These are phyloP conservation scores for Volucella zonaria DNA, from an alignment of 2,888 invertebrate species.

Conservation along the genomic window DNA sequence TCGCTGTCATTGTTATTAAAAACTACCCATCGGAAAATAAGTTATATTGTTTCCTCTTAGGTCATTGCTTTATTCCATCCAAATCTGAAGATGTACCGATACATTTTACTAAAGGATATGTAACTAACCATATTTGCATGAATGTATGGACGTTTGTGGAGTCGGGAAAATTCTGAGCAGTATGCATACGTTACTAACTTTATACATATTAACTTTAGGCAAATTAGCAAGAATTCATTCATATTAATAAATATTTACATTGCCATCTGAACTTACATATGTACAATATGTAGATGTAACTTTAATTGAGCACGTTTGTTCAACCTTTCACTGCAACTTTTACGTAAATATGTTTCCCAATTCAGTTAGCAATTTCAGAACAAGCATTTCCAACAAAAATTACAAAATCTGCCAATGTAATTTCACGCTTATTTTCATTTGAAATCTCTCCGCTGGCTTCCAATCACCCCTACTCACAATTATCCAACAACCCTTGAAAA, in stretches of 20 bases:
- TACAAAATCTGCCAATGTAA: conserved; percentile 66
- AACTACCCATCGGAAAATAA: too few relatives aligned
- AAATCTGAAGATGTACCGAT: too few relatives aligned
- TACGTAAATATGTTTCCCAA: conserved; percentile 45
- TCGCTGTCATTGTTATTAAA: not conserved
- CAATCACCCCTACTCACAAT: conserved; percentile 5
- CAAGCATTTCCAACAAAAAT: conserved; percentile 42
- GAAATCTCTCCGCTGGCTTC: conserved; percentile 19
- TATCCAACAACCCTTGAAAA: conserved; percentile 45
- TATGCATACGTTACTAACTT: too few relatives aligned
- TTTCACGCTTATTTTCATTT: conserved; percentile 69
- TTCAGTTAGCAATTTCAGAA: conserved; percentile 42
- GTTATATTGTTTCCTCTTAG: not conserved
- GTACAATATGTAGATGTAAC: too few relatives aligned
- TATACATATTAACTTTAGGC: too few relatives aligned
- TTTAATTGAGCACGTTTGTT: not conserved
- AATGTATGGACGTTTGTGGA: not conserved
- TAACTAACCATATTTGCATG: too few relatives aligned
- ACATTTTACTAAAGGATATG: too few relatives aligned
- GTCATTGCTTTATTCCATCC: too few relatives aligned
- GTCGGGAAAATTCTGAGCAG: not conserved
- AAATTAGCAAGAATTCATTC: too few relatives aligned
- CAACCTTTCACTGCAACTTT: conserved; percentile 31
- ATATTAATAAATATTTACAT: too few relatives aligned
- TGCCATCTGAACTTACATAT: too few relatives aligned